phyloP scores from a whole-genome alignment of 1,140 invertebrate species.

The Drosophila sp. region DNA sequence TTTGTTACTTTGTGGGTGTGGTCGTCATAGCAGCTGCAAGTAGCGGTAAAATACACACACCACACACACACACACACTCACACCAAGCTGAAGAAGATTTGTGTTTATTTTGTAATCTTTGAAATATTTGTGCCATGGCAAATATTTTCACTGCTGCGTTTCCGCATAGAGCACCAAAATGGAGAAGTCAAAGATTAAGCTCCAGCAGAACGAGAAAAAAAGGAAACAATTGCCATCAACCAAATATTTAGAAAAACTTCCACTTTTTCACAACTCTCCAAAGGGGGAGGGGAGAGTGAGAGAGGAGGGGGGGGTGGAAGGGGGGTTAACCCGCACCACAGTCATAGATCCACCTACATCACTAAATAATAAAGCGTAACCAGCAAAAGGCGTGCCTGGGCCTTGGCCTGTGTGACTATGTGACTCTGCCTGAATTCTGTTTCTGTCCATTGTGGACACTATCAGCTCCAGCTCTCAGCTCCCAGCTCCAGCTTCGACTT shows the following conservation, averaged over 20 bases:
- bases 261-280: conserved; percentile 48
- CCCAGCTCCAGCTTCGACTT: too few relatives aligned
- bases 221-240: conserved; percentile 50
- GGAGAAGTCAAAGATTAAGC: conserved; percentile 7
- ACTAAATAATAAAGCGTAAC: conserved; percentile 80
- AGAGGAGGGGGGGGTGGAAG: neutral
- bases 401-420: conserved; percentile 37
- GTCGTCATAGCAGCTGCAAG: conserved; percentile 47
- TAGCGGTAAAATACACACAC: conserved; percentile 61
- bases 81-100: conserved; percentile 57
- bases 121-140: conserved; percentile 80
- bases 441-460: conserved; percentile 1
- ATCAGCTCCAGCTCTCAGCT: neutral
- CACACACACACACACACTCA: conserved; percentile 28
- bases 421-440: conserved; percentile 5
- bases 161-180: conserved; percentile 48
- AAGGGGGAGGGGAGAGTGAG: too few relatives aligned
- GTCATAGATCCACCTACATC: conserved; percentile 62
- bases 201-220: neutral
- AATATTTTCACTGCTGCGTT: conserved; percentile 71
- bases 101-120: conserved; percentile 80
- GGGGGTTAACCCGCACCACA: conserved; percentile 32
- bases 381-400: conserved; percentile 74
- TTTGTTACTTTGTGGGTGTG: conserved; percentile 35
- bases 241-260: conserved; percentile 74